phyloP scores from a whole-genome alignment of 2,113 vertebrate genomes.

The Lepidothrix coronata region DNA sequence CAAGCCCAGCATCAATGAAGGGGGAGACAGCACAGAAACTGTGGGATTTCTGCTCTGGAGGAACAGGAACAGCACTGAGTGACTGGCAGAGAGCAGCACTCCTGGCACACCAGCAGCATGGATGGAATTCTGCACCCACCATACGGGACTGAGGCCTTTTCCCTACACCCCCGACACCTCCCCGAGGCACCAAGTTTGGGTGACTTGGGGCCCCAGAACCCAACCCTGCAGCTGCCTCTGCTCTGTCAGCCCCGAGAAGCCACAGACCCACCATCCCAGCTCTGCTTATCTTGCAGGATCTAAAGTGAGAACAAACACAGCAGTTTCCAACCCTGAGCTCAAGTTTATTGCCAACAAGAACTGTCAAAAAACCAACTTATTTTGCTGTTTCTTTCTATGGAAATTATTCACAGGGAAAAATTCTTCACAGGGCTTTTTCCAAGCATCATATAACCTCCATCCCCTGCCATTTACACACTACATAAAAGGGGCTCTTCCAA shows the following conservation, averaged over 20 bases:
- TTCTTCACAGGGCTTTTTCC: slow-evolving; percentile 20
- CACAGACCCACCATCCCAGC: neutral
- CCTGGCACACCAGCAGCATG: accelerated
- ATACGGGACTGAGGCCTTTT: accelerated
- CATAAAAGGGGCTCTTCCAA: neutral
- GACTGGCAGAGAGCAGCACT: neutral
- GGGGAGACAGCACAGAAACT: accelerated
- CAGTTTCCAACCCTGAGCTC: neutral
- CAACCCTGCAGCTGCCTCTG: neutral
- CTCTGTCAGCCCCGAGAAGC: neutral
- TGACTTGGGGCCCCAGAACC: neutral
- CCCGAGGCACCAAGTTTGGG: neutral
- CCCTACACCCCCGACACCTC: accelerated
- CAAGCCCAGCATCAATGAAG: accelerated
- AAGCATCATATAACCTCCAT: neutral
- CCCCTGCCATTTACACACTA: neutral
- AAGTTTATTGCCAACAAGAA: slow-evolving; percentile 48
- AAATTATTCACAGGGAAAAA: neutral
- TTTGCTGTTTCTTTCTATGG: slow-evolving; percentile 56
- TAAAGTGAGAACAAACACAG: slow-evolving; percentile 32
- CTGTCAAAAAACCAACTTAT: slow-evolving; percentile 18
- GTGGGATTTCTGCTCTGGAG: neutral
- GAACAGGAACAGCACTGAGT: neutral
- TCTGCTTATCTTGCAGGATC: slow-evolving; percentile 26
- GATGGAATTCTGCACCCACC: neutral